These are phyloP conservation scores for Invenusta paracnida DNA, from an alignment of 2,888 invertebrate species.

Conservation along the genomic window DNA sequence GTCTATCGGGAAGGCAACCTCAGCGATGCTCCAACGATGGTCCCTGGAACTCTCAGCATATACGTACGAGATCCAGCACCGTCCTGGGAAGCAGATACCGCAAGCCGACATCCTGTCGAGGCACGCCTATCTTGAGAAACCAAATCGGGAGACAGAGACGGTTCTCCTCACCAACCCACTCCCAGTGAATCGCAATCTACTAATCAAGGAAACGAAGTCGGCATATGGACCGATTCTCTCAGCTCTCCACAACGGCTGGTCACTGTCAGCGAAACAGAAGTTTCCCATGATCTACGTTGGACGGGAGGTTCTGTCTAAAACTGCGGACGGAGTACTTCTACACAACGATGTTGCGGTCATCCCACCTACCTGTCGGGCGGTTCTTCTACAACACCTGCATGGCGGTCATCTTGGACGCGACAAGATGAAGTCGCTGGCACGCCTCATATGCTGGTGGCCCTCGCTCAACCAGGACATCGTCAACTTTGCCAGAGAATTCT, in stretches of 20 bases:
- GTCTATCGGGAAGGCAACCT: not conserved
- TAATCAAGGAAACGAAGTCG: not conserved
- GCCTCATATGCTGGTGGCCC: not conserved
- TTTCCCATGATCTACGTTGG: not conserved
- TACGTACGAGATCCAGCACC: not conserved
- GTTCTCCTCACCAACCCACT: not conserved
- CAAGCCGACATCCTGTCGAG: not conserved
- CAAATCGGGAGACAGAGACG: not conserved
- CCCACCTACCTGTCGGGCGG: not conserved
- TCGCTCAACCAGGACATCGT: not conserved
- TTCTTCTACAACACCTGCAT: not conserved
- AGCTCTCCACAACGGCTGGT: not conserved
- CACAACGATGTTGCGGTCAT: not conserved
- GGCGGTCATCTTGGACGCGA: not conserved
- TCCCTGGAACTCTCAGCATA: not conserved
- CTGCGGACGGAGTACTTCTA: not conserved
- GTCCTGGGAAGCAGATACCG: not conserved
- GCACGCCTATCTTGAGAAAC: not conserved
- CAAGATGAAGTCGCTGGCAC: not conserved
- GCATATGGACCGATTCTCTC: not conserved
- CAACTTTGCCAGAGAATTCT: not conserved
- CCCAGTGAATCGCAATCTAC: not conserved
- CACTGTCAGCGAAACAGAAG: not conserved
- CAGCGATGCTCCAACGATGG: not conserved
- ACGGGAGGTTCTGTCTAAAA: not conserved